These are phyloP conservation scores for Eudyptes chrysolophus DNA, from an alignment of 2,113 vertebrate species.

Conservation along the genomic window DNA sequence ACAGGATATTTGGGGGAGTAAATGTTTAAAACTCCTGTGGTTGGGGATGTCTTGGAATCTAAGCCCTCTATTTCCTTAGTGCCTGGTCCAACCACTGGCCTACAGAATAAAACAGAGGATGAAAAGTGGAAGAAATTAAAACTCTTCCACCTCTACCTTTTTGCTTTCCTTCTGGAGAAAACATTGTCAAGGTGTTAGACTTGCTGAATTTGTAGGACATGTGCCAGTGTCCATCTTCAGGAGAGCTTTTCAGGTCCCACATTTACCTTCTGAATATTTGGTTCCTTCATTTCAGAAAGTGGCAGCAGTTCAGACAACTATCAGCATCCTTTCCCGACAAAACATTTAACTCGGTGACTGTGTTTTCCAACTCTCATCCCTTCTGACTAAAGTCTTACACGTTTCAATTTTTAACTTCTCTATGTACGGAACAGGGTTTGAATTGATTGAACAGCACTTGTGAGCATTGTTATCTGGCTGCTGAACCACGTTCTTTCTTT, in stretches of 20 bases:
- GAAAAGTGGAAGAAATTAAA: background rate
- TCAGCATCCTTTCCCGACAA: background rate
- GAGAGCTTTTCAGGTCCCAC: background rate
- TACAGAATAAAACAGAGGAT: background rate
- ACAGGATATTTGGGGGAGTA: too few species aligned
- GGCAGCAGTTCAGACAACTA: background rate
- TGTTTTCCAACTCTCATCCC: background rate
- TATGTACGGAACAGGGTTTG: fast-evolving
- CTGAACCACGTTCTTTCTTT: background rate
- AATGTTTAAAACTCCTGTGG: background rate
- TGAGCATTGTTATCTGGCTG: background rate
- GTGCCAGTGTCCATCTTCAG: background rate
- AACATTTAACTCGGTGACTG: background rate
- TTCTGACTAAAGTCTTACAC: fast-evolving
- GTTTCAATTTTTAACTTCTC: background rate
- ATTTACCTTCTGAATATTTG: background rate
- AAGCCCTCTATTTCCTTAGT: background rate
- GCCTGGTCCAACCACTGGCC: background rate
- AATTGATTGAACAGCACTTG: background rate
- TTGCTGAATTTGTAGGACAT: fast-evolving
- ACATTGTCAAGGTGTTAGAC: fast-evolving
- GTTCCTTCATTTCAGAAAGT: fast-evolving
- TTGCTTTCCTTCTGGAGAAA: background rate
- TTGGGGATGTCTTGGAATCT: background rate
- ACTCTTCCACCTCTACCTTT: background rate